Base-by-base conservation (phyloP, 1,140 invertebrate genomes). In the Scaptomyza hsui region DNA sequence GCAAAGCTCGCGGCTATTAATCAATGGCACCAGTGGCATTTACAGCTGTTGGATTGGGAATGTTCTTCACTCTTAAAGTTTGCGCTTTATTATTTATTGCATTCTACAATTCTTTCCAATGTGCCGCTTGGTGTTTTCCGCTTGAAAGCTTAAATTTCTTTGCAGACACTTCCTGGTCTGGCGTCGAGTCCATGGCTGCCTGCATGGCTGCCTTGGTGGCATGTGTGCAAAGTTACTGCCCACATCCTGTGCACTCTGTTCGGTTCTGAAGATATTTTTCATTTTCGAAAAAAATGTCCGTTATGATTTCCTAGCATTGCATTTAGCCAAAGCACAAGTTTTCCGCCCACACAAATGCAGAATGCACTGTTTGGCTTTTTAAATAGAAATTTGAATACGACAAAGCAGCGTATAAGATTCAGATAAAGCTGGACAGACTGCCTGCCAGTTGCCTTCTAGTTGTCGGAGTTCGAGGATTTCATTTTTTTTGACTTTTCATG, bases 311-410 rank as follows among this genome's bases (percentile, higher is more conserved):
- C 68, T 89, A 57, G 49, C 57, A 60, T 56, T 72, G 48, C 52
- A 75, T 68, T 63, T 52, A 15, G 41, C 59, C 59, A 21, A 37
- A 35, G 42, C 59, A 37, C 24, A 70, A 70, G 67, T 56, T 60
- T 62, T 53, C 24, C 9, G 32, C 57, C 37, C 59, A 45, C 45
- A 21, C 55, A 49, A 48, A 44, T 32, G 60, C 19, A 16, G 32
- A 60, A 18, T 48, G 4, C n/a, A 26, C 53, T 52, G 45, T 64
- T 60, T 59, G 49, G 68, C 37, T 70, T 62, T 81, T 69, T 63
- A 67, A 72, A 71, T 81, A 59, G 48, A 75, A 85, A 83, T 83
- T 83, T 83, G 79, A 83, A 85, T 83, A 85, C 63, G 62, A 69
- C 80, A 85, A 85, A 79, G 56, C 53, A 61, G 61, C 61, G 71